A percentile compares a stretch with the other conserved stretches of the same genome.
These are phyloP conservation scores for Drosophila kambysellisi DNA, from an alignment of 2,888 invertebrate genomes.

Conservation along the genomic window DNA sequence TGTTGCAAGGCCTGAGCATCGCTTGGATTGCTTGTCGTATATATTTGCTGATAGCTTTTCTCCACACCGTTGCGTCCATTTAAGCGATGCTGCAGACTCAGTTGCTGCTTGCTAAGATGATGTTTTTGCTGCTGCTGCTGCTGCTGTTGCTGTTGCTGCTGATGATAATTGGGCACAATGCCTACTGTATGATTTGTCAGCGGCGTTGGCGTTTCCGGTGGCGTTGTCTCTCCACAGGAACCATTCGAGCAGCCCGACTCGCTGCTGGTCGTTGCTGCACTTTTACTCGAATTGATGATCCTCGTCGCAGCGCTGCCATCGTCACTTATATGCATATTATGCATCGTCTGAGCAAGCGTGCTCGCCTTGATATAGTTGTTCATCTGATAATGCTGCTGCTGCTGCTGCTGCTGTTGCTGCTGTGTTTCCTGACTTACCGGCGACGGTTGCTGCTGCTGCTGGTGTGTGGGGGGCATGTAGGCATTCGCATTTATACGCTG, in stretches of 20 bases:
- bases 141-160: conserved; percentile 61
- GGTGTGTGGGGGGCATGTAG: conserved; percentile 71
- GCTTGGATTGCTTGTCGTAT: conserved; percentile 62
- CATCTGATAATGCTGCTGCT: conserved; percentile 78
- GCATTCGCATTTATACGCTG: conserved; percentile 82
- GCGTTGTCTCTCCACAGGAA: conserved; percentile 84
- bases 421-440: conserved; percentile 59
- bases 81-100: conserved; percentile 81
- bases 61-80: conserved; percentile 83
- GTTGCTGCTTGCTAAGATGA: conserved; percentile 81
- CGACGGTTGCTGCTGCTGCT: conserved; percentile 50
- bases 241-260: conserved; percentile 85
- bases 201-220: conserved; percentile 84
- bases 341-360: conserved; percentile 72
- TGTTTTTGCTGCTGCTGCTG: conserved; percentile 73
- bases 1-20: conserved; percentile 58
- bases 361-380: conserved; percentile 75
- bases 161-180: conserved; percentile 58
- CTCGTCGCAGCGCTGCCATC: conserved; percentile 63
- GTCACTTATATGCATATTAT: conserved; percentile 79
- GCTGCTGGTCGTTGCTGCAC: conserved; percentile 79
- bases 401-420: conserved; percentile 74
- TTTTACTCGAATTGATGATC: conserved; percentile 81
- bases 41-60: conserved; percentile 72
- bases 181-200: conserved; percentile 61